phyloP scores from a whole-genome alignment of 37 sponge, comb jelly and placozoan species.

The Agelas oroides region DNA sequence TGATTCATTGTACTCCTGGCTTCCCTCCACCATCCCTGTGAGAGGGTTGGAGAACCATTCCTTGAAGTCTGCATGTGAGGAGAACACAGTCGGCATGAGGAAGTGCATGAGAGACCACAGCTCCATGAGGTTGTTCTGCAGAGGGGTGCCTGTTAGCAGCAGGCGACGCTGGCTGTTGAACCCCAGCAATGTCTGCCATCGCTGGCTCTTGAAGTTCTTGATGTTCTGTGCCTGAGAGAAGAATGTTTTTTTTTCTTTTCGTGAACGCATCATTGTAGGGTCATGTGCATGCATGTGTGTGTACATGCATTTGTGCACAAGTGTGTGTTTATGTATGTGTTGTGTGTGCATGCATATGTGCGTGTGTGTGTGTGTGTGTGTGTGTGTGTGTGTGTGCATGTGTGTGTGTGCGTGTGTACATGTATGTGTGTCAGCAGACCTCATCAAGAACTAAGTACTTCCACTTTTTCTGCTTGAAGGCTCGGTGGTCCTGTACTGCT shows the following conservation, averaged over 20 bases:
- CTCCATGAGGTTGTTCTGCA: conserved; percentile 99
- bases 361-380: background rate
- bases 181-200: conserved; percentile 97
- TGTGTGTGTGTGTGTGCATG: background rate
- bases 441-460: conserved; percentile 97
- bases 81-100: conserved; percentile 98
- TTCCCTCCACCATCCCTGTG: conserved; percentile 99
- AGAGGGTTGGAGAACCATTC: conserved; percentile 99
- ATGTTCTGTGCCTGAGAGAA: conserved; percentile 94
- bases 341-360: background rate
- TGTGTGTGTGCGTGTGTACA: conserved; percentile 4
- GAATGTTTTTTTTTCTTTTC: background rate
- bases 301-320: background rate
- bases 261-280: background rate
- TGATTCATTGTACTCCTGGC: conserved; percentile 95
- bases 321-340: background rate
- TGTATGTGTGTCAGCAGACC: conserved; percentile 28
- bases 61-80: conserved; percentile 96
- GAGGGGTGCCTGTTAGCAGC: conserved; percentile 97
- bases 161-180: conserved; percentile 94
- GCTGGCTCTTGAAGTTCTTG: conserved; percentile 99
- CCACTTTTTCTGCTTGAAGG: conserved; percentile 96
- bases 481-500: conserved; percentile 90
- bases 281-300: background rate
- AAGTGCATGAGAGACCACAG: conserved; percentile 99